phyloP scores from a whole-genome alignment of 2,888 invertebrate species.

The Myopa testacea region DNA sequence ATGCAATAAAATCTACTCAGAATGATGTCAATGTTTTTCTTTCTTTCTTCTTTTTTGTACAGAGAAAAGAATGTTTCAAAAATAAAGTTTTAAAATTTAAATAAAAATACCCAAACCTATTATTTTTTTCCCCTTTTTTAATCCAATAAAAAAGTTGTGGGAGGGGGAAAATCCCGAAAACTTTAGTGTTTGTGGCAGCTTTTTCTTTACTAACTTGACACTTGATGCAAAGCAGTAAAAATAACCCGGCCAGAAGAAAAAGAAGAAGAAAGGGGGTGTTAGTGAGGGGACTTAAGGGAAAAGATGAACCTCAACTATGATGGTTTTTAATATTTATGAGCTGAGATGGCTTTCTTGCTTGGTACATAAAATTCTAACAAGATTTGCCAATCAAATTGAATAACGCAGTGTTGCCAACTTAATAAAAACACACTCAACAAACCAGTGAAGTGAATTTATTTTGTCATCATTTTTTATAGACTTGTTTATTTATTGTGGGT shows the following conservation, averaged over 20 bases:
- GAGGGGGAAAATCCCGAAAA: background rate
- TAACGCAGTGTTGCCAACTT: background rate
- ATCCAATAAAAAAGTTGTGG: background rate
- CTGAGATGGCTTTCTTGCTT: background rate
- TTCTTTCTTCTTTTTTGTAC: background rate
- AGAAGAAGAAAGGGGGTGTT: background rate
- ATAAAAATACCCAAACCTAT: background rate
- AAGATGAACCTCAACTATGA: constrained; percentile 10
- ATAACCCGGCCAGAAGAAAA: background rate
- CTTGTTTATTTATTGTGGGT: background rate
- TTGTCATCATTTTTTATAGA: background rate
- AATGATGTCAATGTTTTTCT: background rate
- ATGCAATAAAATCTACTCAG: background rate
- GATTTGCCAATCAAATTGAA: constrained; percentile 9
- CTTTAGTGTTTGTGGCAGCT: constrained; percentile 6
- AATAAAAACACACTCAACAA: background rate
- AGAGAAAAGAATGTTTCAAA: background rate
- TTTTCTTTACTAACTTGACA: constrained; percentile 5
- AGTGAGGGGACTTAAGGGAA: background rate
- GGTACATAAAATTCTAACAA: background rate
- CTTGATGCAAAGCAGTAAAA: background rate
- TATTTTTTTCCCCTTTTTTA: too few relatives aligned
- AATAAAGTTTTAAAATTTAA: background rate
- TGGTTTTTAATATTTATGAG: constrained; percentile 35
- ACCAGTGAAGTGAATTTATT: background rate